phyloP scores from a whole-genome alignment of 1,140 invertebrate species.

The Brachionus paranguensis region DNA sequence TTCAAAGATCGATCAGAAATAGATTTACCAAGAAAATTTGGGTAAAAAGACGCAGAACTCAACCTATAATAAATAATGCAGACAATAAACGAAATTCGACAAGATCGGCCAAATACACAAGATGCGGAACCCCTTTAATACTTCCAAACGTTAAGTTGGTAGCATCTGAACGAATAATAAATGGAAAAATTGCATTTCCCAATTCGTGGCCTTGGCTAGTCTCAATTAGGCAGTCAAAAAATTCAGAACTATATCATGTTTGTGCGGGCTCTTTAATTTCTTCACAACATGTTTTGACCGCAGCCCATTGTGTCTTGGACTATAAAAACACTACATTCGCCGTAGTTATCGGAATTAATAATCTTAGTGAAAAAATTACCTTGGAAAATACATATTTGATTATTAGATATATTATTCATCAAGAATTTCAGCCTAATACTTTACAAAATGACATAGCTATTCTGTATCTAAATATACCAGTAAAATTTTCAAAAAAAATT shows the following conservation, averaged over 20 bases:
- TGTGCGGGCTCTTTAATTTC: constrained; percentile 9
- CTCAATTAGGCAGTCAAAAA: background rate
- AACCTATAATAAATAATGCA: background rate
- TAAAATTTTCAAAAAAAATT: background rate
- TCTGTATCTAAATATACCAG: background rate
- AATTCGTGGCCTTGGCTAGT: constrained; percentile 1
- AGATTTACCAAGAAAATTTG: background rate
- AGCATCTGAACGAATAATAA: background rate
- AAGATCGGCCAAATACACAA: background rate
- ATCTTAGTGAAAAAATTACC: background rate
- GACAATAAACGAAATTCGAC: background rate
- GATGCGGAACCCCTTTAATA: background rate
- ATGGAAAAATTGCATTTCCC: background rate
- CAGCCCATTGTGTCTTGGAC: background rate
- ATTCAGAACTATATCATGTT: background rate
- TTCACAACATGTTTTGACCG: background rate
- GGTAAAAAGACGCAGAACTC: background rate
- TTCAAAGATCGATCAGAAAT: background rate
- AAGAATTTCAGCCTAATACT: background rate
- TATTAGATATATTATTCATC: background rate
- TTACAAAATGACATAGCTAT: background rate
- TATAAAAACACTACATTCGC: background rate
- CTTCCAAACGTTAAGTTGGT: background rate
- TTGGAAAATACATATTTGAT: background rate
- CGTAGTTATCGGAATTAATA: background rate